Evolutionary conservation across 1,140 invertebrate species (phyloP), one percentile per base, ranked within the genome.

Genomic region (Drosophila biarmipes): DNA sequence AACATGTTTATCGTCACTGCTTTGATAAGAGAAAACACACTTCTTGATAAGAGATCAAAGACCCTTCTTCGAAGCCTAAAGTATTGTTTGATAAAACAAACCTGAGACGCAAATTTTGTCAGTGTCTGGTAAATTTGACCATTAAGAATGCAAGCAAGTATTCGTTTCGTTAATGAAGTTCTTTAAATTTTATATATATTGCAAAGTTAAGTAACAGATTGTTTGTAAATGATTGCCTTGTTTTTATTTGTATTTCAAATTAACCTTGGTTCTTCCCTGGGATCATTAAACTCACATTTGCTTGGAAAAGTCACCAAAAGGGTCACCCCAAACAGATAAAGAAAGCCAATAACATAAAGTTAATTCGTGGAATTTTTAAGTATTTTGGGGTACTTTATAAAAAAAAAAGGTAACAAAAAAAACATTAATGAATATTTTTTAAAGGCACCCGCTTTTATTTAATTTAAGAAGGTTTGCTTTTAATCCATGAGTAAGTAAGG

Each of bases 101-200:
- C 7, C 27, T 42, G 43, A 67, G 63, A 43, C 63, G 63, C 59
- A 67, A 67, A 38, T 38, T 40, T 37, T 19, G 17, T 62, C 46
- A 37, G 57, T 21, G 35, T n/a, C 15, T 21, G 14, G 15, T 29
- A 8, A 8, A 15, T 59, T n/a, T 38, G 21, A 12, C 2, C 5
- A 37, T 17, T n/a, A 29, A 37, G 27, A 38, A 27, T 14, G 11
- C 19, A 8, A 24, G 7, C 6, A 42, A 29, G 29, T 7, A 12
- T 17, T 15, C 14, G n/a, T 27, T 24, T 42, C 15, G 27, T 27
- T n/a, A 10, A 14, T 14, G 21, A 43, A 0, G 8, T 4, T 21
- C 21, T 21, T 21, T 8, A 31, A 31, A 31, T 0, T n/a, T n/a
- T n/a, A 31, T 8, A 10, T 8, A 2, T 31, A 31, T 31, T 10